Evolutionary conservation across 2,113 vertebrate genomes (phyloP), one percentile per base, ranked within the genome.

Genomic region (Circaetus cinerascens): DNA sequence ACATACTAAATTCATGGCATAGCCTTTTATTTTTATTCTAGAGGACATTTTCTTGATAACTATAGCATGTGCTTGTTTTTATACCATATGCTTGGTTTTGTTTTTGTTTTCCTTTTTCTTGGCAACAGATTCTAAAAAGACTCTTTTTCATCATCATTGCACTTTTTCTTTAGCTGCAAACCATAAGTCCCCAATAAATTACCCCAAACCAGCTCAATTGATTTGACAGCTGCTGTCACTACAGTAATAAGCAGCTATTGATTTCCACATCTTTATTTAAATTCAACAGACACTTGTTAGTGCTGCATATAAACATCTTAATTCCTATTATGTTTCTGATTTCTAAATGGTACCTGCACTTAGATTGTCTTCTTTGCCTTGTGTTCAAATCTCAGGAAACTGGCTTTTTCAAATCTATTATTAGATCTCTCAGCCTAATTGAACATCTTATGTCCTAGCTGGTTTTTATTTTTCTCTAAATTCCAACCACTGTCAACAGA

Each of bases 201-300:
- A 93, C 48, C 43, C 63, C 60, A 95, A 95, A 93, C 27, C 53
- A 92, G 43, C 48, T 89, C 50, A 90, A 67, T 1, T 82, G 72
- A 81, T 87, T 66, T 92, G 76, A 84, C 73, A 95, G 68, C 40
- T 86, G 56, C 77, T 93, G 80, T 92, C 91, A 91, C 64, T 81
- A 72, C 73, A 92, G 34, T 38, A 86, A 84, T 8, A 86, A 83
- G 51, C 75, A 94, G 59, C 20, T 93, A 93, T 51, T 83, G 88
- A 94, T 90, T 93, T 78, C 56, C 68, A 63, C 8, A 27, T 59
- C 75, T 81, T 86, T 69, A 81, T 92, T 93, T 84, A 93, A 95
- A 95, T 93, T 90, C 40, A 67, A 27, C 32, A 82, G 41, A 69
- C 30, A 72, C 27, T 87, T 74, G 51, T 23, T 67, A 67, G 23